phyloP scores from a whole-genome alignment of 2,888 invertebrate species.

The Pogonocherus hispidulus region DNA sequence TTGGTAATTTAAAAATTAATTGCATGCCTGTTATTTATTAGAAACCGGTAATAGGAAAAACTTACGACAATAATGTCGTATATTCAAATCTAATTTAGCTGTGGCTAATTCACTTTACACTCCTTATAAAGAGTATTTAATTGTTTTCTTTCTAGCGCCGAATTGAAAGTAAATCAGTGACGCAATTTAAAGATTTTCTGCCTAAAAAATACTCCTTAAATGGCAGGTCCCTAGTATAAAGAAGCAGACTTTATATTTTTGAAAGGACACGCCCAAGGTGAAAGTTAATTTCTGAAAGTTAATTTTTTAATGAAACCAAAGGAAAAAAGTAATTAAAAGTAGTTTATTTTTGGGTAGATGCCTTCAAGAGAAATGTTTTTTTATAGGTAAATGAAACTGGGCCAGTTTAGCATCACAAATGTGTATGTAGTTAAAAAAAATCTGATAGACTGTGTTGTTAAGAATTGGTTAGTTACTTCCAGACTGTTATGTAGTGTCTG shows the following conservation, averaged over 20 bases:
- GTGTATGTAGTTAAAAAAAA: no score
- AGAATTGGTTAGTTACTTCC: no score
- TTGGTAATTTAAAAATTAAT: no score
- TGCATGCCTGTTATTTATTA: no score
- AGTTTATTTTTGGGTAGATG: not conserved
- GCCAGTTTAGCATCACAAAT: no score
- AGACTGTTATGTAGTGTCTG: no score
- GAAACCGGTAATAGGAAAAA: no score
- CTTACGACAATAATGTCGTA: no score
- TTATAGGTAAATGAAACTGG: not conserved
- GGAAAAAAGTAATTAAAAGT: not conserved
- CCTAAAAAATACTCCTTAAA: not conserved
- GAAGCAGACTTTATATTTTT: not conserved
- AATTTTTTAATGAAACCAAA: not conserved
- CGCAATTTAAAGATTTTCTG: not conserved
- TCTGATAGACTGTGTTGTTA: no score
- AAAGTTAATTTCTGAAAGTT: slow-evolving; percentile 8
- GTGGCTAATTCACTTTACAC: not conserved
- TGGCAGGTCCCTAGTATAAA: not conserved
- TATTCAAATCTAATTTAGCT: not conserved
- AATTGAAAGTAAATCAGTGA: slow-evolving; percentile 15
- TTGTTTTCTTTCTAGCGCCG: not conserved
- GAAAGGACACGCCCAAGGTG: slow-evolving; percentile 15
- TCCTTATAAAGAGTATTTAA: slow-evolving; percentile 8
- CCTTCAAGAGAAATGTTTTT: no score